Conservation (phyloP, 2,113 vertebrate species). For the Tragelaphus strepsiceros region DNA sequence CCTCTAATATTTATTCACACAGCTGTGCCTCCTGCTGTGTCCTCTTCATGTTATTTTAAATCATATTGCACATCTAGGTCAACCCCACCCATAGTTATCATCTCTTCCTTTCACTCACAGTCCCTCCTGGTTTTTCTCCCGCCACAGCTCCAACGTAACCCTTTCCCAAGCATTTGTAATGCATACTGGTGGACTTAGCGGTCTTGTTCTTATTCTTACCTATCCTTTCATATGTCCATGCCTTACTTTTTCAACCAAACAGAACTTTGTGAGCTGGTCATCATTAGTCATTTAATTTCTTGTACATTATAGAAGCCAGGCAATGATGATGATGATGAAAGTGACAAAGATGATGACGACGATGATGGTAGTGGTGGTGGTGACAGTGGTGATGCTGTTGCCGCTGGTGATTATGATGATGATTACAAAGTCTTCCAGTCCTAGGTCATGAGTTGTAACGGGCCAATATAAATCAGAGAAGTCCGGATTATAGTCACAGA, state of each 20-base stretch:
- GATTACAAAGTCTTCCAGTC: not conserved
- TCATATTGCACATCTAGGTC: not conserved
- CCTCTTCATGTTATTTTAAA: not conserved
- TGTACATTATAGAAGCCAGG: not conserved
- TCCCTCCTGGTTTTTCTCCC: not conserved
- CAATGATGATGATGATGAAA: not conserved
- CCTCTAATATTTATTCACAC: not conserved
- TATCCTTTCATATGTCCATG: not conserved
- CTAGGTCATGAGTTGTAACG: not conserved
- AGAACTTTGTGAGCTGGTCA: not conserved
- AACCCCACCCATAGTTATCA: not conserved
- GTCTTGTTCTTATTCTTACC: not conserved
- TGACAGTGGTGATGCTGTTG: not conserved
- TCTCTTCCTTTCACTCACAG: not conserved
- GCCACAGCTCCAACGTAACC: not conserved
- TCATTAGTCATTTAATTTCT: not conserved
- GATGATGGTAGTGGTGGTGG: accelerated
- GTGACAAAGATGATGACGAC: not conserved
- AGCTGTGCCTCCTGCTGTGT: not conserved
- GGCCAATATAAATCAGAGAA: not conserved
- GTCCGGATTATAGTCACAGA: not conserved
- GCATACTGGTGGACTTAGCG: not conserved
- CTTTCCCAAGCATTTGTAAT: not conserved
- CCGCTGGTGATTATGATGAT: too few relatives aligned
- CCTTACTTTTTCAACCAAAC: not conserved